phyloP scores from a whole-genome alignment of 2,797 vertebrate species.

The Chelidonichthys spinosus region DNA sequence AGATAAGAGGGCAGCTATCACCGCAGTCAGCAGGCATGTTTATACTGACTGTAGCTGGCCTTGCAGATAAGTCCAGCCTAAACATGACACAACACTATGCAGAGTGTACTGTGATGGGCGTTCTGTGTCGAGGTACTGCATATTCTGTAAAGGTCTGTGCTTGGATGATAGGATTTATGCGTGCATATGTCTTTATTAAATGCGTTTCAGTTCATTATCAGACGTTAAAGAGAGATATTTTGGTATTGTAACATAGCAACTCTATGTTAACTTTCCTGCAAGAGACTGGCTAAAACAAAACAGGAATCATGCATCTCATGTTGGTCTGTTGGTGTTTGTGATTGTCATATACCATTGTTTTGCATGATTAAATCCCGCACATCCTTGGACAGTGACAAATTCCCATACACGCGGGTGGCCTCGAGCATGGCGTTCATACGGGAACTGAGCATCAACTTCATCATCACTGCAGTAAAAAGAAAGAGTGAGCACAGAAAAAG shows the following conservation, averaged over 20 bases:
- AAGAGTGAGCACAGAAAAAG: background rate
- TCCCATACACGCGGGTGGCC: slow-evolving; percentile 92
- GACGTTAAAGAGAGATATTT: background rate
- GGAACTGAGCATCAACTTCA: slow-evolving; percentile 89
- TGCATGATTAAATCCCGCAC: slow-evolving; percentile 90
- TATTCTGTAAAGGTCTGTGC: slow-evolving; percentile 13
- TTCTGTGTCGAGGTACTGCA: background rate
- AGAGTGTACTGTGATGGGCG: slow-evolving; percentile 7
- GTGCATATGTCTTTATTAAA: background rate
- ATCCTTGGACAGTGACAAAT: slow-evolving; percentile 89
- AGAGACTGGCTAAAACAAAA: background rate
- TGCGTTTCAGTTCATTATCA: background rate
- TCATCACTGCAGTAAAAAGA: slow-evolving; percentile 82
- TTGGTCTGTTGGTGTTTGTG: slow-evolving; percentile 5
- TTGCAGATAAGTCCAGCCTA: slow-evolving; percentile 61
- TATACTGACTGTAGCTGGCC: slow-evolving; percentile 52
- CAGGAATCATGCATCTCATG: background rate
- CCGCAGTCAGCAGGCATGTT: slow-evolving; percentile 50
- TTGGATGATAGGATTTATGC: background rate
- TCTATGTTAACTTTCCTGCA: background rate
- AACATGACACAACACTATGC: slow-evolving; percentile 41
- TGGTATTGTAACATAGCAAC: background rate
- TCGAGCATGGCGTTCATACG: slow-evolving; percentile 91
- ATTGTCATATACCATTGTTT: slow-evolving; percentile 84
- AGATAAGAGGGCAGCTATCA: slow-evolving; percentile 59